A percentile compares a stretch with the other conserved stretches of the same genome.
Conservation (phyloP, 2,888 invertebrate species). For the Anoplius nigerrimus region DNA sequence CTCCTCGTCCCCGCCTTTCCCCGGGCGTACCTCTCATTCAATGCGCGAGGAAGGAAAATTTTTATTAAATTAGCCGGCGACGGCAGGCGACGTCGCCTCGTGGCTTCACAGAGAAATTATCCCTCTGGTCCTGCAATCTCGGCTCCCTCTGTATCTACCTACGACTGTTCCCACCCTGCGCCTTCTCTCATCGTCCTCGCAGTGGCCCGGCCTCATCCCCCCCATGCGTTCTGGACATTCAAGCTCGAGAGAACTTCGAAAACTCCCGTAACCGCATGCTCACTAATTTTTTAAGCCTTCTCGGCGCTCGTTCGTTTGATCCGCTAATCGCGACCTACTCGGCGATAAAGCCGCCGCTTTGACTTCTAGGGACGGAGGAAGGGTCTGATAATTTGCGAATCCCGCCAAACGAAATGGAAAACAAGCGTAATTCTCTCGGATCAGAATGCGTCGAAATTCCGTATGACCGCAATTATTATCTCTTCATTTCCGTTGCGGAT, state of each 20-base stretch:
- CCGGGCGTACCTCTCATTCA: conserved; percentile 9
- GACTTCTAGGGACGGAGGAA: not conserved
- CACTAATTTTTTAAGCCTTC: conserved; percentile 51
- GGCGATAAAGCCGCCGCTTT: conserved; percentile 1
- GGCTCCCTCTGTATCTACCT: conserved; percentile 1
- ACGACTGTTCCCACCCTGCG: conserved; percentile 9
- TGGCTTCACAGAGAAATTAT: conserved; percentile 46
- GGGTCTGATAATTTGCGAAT: no score
- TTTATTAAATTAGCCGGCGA: conserved; percentile 56
- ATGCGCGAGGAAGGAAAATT: conserved; percentile 43
- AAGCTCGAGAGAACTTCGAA: conserved; percentile 46
- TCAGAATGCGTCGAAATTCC: no score
- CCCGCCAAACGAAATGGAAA: no score
- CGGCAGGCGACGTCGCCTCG: conserved; percentile 39
- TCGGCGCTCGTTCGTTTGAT: conserved; percentile 16
- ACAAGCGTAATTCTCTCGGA: no score
- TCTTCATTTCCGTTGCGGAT: no score
- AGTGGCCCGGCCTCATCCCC: conserved; percentile 11
- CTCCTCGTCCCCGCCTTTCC: not conserved
- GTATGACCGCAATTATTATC: no score
- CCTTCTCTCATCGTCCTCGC: conserved; percentile 12
- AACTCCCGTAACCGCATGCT: conserved; percentile 48
- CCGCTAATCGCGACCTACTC: conserved; percentile 13
- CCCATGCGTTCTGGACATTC: conserved; percentile 40
- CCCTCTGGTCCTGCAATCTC: conserved; percentile 28